Percentiles rank a stretch among this genome's conserved stretches.
Evolutionary conservation across 2,888 invertebrate genomes (phyloP).

Genomic region (Sepioteuthis lessoniana): DNA sequence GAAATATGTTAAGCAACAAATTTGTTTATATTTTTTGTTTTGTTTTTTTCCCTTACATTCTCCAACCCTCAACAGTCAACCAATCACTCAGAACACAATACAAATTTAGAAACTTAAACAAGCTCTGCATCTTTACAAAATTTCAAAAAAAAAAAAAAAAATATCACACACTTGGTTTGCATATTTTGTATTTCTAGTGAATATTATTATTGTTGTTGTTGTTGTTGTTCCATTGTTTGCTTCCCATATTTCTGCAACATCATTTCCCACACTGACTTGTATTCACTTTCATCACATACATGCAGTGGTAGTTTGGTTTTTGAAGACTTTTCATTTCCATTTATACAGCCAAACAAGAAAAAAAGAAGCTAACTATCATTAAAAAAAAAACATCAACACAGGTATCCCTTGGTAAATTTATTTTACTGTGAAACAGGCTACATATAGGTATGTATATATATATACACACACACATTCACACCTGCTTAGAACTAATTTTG

Average conservation of each 20-base stretch:
- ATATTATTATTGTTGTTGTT: background rate
- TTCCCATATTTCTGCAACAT: background rate
- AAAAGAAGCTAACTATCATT: background rate
- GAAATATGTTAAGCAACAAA: conserved; percentile 21
- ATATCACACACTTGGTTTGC: background rate
- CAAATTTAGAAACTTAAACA: background rate
- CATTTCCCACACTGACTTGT: background rate
- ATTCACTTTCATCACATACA: background rate
- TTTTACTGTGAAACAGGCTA: conserved; percentile 25
- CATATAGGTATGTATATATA: background rate
- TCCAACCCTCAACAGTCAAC: background rate
- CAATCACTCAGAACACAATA: background rate
- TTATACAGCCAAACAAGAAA: background rate
- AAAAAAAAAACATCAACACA: background rate
- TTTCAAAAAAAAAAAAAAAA: background rate
- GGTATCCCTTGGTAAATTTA: background rate
- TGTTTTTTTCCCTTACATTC: background rate
- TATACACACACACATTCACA: background rate
- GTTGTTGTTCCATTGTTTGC: background rate
- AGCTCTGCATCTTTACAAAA: conserved; percentile 6
- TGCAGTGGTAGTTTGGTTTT: background rate
- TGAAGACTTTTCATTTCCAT: background rate
- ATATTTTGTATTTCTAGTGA: conserved; percentile 33
- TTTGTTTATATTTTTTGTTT: background rate
- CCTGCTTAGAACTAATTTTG: background rate